These are phyloP conservation scores for Sprattus sprattus DNA, from an alignment of 2,113 vertebrate species.

Conservation along the genomic window DNA sequence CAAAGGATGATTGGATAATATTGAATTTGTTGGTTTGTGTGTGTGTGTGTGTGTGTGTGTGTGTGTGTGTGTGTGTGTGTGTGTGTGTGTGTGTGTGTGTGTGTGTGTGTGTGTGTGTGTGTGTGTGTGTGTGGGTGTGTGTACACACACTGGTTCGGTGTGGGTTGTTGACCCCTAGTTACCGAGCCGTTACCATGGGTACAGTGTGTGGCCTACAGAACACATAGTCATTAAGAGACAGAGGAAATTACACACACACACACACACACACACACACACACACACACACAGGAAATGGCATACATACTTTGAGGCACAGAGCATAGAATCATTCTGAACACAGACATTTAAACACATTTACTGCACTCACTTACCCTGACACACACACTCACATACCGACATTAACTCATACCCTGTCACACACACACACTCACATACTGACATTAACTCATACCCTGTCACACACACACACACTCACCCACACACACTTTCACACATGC, in stretches of 20 bases:
- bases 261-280: neutral
- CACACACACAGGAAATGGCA: conserved; percentile 9
- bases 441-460: neutral
- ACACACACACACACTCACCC: neutral
- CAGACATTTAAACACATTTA: neutral
- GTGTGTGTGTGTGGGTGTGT: neutral
- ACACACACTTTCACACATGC: neutral
- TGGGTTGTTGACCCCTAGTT: conserved; percentile 13
- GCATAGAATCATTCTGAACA: conserved; percentile 4
- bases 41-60: neutral
- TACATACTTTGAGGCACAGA: conserved; percentile 9
- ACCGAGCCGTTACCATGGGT: conserved; percentile 15
- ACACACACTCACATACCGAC: neutral
- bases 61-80: neutral
- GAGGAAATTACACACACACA: conserved; percentile 6
- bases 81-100: neutral
- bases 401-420: no score
- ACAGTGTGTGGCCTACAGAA: conserved; percentile 10
- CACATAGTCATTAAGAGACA: conserved; percentile 28
- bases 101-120: neutral
- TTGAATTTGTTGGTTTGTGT: neutral
- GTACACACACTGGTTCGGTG: conserved; percentile 3
- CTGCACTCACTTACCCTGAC: neutral
- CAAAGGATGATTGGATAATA: no score
- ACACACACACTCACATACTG: no score